These are phyloP conservation scores for Poeciliopsis prolifica DNA, from an alignment of 2,113 vertebrate genomes.

Conservation along the genomic window DNA sequence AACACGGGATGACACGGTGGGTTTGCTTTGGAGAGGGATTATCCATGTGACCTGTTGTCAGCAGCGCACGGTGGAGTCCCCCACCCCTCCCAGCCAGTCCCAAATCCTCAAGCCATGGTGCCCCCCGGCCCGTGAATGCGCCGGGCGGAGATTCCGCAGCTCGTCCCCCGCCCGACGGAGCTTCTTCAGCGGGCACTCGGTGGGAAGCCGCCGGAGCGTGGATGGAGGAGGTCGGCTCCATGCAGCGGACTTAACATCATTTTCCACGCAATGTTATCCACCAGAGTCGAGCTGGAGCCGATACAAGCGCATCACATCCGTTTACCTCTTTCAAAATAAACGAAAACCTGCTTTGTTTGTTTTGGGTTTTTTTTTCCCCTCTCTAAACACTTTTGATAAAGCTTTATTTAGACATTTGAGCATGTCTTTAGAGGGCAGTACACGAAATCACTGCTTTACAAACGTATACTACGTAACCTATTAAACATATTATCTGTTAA, in stretches of 20 bases:
- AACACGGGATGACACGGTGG: constrained; percentile 31
- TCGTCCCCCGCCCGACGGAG: constrained; percentile 15
- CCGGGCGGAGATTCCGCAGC: constrained; percentile 54
- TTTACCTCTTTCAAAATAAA: constrained; percentile 55
- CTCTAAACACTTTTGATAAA: neutral
- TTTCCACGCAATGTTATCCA: constrained; percentile 34
- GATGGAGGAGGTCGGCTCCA: constrained; percentile 40
- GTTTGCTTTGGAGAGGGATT: constrained; percentile 43
- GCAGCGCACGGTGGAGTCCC: constrained; percentile 46
- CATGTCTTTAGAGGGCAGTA: neutral
- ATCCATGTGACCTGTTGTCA: constrained; percentile 74
- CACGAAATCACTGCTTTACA: neutral
- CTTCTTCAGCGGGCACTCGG: neutral
- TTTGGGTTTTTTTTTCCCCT: too few relatives aligned
- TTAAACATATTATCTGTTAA: too few relatives aligned
- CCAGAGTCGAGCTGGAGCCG: constrained; percentile 1
- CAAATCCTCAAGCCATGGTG: constrained; percentile 69
- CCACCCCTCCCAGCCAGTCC: constrained; percentile 22
- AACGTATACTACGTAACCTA: too few relatives aligned
- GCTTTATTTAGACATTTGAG: neutral
- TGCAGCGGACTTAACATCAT: constrained; percentile 48
- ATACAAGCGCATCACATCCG: constrained; percentile 22
- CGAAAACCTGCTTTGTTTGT: neutral
- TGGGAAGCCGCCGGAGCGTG: constrained; percentile 10
- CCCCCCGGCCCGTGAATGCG: neutral